These are phyloP conservation scores for Magallana angulata DNA, from an alignment of 1,140 invertebrate species.

Conservation along the genomic window DNA sequence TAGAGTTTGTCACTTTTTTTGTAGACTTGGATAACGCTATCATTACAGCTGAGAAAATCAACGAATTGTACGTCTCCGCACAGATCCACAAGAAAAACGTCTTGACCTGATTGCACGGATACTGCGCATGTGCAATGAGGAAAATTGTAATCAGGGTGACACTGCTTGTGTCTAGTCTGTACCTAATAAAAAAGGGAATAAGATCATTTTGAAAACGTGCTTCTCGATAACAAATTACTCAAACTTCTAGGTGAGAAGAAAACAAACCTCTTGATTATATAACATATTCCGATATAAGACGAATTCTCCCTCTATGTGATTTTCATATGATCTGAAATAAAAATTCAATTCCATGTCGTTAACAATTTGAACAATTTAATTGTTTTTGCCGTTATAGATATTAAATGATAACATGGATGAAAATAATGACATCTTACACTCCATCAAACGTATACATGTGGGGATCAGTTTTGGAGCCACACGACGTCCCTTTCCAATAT, in stretches of 20 bases:
- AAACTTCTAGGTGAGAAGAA: neutral
- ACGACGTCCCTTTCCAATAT: neutral
- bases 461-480: slow-evolving; percentile 1
- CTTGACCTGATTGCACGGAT: neutral
- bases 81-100: neutral
- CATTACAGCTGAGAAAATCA: neutral
- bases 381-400: neutral
- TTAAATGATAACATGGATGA: too few relatives aligned
- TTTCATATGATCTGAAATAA: neutral
- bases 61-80: neutral
- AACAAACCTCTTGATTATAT: slow-evolving; percentile 12
- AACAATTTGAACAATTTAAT: too few relatives aligned
- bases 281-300: neutral
- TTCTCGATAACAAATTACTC: too few relatives aligned
- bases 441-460: slow-evolving; percentile 37
- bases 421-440: neutral
- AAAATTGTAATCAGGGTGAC: neutral
- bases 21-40: neutral
- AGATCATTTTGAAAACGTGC: neutral
- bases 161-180: neutral
- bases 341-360: neutral
- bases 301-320: neutral
- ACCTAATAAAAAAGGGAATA: neutral
- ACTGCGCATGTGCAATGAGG: neutral
- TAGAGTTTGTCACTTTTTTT: neutral